phyloP scores from a whole-genome alignment of 1,140 invertebrate genomes.

The Penaeus chinensis region DNA sequence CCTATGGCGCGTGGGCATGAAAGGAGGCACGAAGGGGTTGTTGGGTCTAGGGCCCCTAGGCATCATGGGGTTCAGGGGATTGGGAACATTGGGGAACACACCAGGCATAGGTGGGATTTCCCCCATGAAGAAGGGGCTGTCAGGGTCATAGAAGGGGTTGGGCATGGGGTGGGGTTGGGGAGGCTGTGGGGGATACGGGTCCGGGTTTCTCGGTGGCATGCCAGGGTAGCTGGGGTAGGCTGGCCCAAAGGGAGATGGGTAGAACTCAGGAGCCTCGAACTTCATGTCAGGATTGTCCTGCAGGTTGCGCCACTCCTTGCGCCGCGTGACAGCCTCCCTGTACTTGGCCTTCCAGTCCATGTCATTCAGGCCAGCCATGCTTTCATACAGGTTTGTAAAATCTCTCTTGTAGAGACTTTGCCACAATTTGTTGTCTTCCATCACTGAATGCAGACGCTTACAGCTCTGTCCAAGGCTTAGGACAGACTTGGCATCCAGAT shows the following conservation, averaged over 20 bases:
- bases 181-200: slow-evolving; percentile 40
- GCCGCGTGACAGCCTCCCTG: slow-evolving; percentile 34
- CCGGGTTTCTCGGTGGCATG: slow-evolving; percentile 48
- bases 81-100: slow-evolving; percentile 43
- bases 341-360: slow-evolving; percentile 53
- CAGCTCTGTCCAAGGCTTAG: slow-evolving; percentile 48
- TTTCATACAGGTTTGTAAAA: slow-evolving; percentile 38
- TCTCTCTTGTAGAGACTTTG: slow-evolving; percentile 54
- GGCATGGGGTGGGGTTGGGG: slow-evolving; percentile 44
- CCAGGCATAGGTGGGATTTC: slow-evolving; percentile 48
- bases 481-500: slow-evolving; percentile 32
- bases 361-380: background rate
- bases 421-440: slow-evolving; percentile 59
- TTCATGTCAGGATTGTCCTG: slow-evolving; percentile 19
- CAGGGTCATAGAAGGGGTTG: slow-evolving; percentile 61
- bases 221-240: slow-evolving; percentile 10
- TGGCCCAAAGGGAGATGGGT: slow-evolving; percentile 42
- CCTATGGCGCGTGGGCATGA: slow-evolving; percentile 17
- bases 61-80: slow-evolving; percentile 37
- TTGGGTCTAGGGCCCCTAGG: slow-evolving; percentile 5
- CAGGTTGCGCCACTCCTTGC: slow-evolving; percentile 29
- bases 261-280: slow-evolving; percentile 45
- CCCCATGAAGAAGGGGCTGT: slow-evolving; percentile 60
- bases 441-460: slow-evolving; percentile 33
- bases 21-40: slow-evolving; percentile 3